Base-by-base conservation (phyloP, 2,888 invertebrate genomes). In the Cryptocheilus praepositus region DNA sequence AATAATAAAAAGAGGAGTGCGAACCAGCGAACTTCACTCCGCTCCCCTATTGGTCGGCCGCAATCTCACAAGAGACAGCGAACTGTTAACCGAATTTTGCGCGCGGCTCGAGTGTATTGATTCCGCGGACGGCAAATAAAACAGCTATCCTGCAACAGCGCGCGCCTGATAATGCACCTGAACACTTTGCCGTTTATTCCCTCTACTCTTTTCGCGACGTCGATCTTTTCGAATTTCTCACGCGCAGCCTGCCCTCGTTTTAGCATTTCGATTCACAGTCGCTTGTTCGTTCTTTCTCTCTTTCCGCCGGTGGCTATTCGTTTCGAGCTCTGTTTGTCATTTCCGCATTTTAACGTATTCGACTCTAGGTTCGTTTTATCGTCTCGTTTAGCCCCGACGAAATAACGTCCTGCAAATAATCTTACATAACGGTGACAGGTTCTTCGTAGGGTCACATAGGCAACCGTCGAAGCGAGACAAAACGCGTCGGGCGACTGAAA, bases 1-100 rank as follows among this genome's bases (percentile, higher is more conserved):
- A 57, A 71, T 55, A 22, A 18, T 49, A 49, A 49, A 49, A 49
- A 49, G 16, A 18, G 18, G 4, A 7, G 49, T n/a, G 1, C n/a
- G 49, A 49, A n/a, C 36, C 1, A 11, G 11, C 13, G 13, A 11
- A 7, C 36, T 36, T 4, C 36, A 36, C 36, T 36, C 36, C 36
- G 36, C 1, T 11, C 36, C 36, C 11, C 7, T 7, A 11, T 36
- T 36, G 36, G 36, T 25, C 25, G 25, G 25, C 25, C 25, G 25
- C 25, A 25, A 25, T 25, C 25, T 25, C 25, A 25, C 5, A 36
- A 1, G 36, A 11, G 36, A 36, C 36, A 11, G 11, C 3, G 5
- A 49, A n/a, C 49, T 49, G 16, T 16, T 19, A 49, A 49, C 19
- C 49, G 49, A 49, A 49, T 49, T 49, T 49, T 5, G 49, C 1